These are phyloP conservation scores for Pseudococcus viburni DNA, from an alignment of 2,888 invertebrate species.

Conservation along the genomic window DNA sequence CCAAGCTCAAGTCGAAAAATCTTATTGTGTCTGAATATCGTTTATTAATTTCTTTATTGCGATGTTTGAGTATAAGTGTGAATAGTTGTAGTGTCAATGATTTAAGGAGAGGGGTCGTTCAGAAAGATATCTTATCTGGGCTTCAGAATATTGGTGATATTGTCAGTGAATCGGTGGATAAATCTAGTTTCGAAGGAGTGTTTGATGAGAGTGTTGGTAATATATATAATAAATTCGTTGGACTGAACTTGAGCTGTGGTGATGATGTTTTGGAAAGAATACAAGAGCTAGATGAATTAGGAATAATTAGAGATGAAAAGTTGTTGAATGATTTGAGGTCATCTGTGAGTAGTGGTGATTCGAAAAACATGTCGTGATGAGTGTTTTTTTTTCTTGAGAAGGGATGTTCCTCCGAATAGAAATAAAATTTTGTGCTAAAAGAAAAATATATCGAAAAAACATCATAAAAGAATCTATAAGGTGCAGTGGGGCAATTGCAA, in stretches of 20 bases:
- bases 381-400: too few species aligned
- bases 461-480: too few species aligned
- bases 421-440: too few species aligned
- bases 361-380: too few species aligned
- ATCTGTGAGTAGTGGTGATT: too few species aligned
- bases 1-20: not conserved
- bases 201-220: not conserved
- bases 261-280: not conserved
- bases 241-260: not conserved
- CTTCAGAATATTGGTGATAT: not conserved
- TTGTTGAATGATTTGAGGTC: too few species aligned
- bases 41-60: not conserved
- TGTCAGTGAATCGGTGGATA: not conserved
- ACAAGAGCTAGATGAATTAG: not conserved
- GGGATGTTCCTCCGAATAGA: too few species aligned
- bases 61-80: not conserved
- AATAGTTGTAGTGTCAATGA: not conserved
- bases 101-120: not conserved
- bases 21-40: not conserved
- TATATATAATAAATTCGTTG: not conserved
- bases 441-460: too few species aligned
- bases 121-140: not conserved
- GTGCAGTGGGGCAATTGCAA: too few species aligned
- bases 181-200: not conserved
- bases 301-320: not conserved